Percentiles rank a stretch among this genome's conserved stretches.
Conservation (phyloP, 2,113 vertebrate genomes). For the Ptychochromis oligacanthus region DNA sequence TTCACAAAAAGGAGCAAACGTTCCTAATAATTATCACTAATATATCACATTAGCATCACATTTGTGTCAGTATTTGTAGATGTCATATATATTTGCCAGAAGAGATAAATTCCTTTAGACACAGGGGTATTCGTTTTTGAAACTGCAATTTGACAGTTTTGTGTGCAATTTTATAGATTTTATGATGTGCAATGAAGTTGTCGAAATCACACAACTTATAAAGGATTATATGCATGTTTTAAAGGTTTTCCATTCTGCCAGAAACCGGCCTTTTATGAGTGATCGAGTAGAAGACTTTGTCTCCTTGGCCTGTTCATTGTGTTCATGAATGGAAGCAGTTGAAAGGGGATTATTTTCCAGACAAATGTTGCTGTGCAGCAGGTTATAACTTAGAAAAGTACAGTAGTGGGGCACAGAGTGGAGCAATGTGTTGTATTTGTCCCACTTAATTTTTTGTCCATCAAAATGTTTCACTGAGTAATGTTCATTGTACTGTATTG, state of each 20-base stretch:
- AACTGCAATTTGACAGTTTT: background rate
- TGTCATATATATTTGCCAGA: background rate
- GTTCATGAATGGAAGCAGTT: conserved; percentile 8
- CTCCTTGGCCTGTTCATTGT: conserved; percentile 5
- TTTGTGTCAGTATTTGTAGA: background rate
- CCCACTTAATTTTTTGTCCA: background rate
- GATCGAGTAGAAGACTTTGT: conserved; percentile 15
- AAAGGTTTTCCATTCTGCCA: background rate
- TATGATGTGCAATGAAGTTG: background rate
- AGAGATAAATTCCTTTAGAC: background rate
- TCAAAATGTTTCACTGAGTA: background rate
- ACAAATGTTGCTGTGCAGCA: background rate
- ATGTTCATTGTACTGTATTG: background rate
- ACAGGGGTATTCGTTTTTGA: background rate
- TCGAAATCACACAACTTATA: background rate
- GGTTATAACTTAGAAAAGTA: background rate
- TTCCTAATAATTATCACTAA: background rate
- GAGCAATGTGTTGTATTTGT: background rate
- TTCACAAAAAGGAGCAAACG: background rate
- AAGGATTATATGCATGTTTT: background rate
- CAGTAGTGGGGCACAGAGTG: background rate
- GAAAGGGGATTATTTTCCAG: background rate
- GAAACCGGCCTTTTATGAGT: background rate
- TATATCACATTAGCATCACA: background rate
- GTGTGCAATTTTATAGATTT: background rate